These are phyloP conservation scores for Schizopygopsis pylzovi DNA, from an alignment of 2,797 vertebrate genomes.

Conservation along the genomic window DNA sequence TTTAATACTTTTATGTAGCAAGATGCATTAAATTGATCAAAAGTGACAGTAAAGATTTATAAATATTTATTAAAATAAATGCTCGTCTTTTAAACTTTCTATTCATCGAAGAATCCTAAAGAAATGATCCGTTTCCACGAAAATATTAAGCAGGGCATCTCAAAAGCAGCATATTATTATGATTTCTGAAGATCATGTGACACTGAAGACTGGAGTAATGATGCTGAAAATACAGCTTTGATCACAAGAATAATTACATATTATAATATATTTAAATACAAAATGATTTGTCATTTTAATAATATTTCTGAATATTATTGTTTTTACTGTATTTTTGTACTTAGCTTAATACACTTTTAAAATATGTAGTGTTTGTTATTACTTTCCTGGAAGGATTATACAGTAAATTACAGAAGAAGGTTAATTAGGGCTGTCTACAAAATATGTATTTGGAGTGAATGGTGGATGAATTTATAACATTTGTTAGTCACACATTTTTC, in stretches of 20 bases:
- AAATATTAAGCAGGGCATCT: neutral
- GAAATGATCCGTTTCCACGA: neutral
- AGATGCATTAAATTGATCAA: neutral
- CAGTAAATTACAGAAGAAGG: neutral
- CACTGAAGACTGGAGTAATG: neutral
- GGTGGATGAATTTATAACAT: neutral
- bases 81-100: neutral
- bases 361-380: neutral
- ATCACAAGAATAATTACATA: neutral
- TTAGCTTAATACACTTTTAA: too few species aligned
- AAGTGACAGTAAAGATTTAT: neutral
- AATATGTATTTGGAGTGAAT: neutral
- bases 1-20: neutral
- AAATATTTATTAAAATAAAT: neutral
- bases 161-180: neutral
- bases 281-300: neutral
- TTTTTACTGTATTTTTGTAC: neutral
- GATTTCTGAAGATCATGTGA: neutral
- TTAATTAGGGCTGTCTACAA: neutral
- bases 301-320: neutral
- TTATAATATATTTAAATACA: neutral
- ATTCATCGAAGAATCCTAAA: neutral
- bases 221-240: neutral
- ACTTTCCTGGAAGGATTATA: neutral
- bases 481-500: neutral